Conservation (phyloP, 35 echinoderm and acorn worm species). For the Ptychodera flava region DNA sequence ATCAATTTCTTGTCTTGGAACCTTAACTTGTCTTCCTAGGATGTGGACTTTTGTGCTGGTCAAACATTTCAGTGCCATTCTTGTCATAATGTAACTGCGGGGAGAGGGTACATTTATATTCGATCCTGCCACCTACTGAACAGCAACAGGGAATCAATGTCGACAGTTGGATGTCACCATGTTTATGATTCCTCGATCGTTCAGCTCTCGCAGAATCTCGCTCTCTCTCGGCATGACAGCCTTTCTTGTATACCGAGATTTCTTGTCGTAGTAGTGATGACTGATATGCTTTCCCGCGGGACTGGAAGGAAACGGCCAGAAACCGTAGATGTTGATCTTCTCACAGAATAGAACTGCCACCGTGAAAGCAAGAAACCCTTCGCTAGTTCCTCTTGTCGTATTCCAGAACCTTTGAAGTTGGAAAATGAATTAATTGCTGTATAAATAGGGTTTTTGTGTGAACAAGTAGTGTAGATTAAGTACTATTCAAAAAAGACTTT, state of each 20-base stretch:
- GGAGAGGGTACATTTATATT: too few species aligned
- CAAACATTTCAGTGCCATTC: too few species aligned
- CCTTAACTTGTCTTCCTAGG: too few species aligned
- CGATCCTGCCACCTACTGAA: too few species aligned
- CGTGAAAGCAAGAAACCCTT: neutral
- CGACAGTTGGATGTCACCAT: conserved; percentile 4
- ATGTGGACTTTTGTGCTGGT: too few species aligned
- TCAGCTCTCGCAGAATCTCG: neutral
- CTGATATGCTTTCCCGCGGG: neutral
- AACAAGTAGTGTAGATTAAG: too few species aligned
- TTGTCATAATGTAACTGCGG: too few species aligned
- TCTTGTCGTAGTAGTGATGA: neutral
- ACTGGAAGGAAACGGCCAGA: neutral
- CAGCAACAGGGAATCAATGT: too few species aligned
- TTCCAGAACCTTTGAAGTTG: neutral
- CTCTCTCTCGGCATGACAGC: neutral
- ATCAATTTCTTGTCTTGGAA: too few species aligned
- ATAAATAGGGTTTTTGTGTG: neutral
- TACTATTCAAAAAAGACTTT: too few species aligned
- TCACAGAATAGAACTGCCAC: neutral
- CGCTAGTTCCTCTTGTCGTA: neutral
- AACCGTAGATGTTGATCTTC: neutral
- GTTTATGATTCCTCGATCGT: neutral
- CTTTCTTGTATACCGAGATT: neutral
- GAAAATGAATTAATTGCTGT: neutral